Evolutionary conservation across 2,113 vertebrate genomes (phyloP).

Genomic region (Stegastes partitus): DNA sequence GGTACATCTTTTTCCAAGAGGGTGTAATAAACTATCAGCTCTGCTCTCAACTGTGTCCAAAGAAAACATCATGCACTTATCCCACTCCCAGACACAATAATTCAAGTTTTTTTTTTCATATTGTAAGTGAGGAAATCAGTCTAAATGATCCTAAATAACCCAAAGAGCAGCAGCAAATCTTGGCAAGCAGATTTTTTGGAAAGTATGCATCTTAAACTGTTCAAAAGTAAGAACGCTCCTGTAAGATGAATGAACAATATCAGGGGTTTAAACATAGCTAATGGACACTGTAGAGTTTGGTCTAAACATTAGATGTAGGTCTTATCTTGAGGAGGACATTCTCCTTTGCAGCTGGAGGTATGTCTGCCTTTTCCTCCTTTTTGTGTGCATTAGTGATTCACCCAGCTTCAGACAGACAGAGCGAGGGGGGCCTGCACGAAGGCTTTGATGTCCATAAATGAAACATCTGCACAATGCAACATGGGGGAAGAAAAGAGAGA

Average conservation of each 20-base stretch:
- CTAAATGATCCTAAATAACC: slow-evolving; percentile 29
- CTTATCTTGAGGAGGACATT: slow-evolving; percentile 30
- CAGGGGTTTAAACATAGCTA: slow-evolving; percentile 11
- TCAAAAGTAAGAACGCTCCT: slow-evolving; percentile 5
- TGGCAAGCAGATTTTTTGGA: background rate
- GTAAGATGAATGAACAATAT: slow-evolving; percentile 21
- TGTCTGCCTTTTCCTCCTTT: slow-evolving; percentile 17
- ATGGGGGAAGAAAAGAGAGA: background rate
- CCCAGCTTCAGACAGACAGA: slow-evolving; percentile 19
- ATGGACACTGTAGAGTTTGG: slow-evolving; percentile 19
- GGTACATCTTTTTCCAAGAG: background rate
- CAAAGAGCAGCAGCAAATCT: slow-evolving; percentile 21
- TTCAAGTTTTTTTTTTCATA: slow-evolving; percentile 28
- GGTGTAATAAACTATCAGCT: slow-evolving; percentile 28
- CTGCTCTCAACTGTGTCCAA: slow-evolving; percentile 39
- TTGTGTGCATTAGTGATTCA: slow-evolving; percentile 35
- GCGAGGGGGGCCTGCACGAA: background rate
- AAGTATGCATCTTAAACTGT: background rate
- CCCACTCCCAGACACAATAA: slow-evolving; percentile 6
- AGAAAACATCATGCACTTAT: slow-evolving; percentile 26
- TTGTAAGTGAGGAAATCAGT: slow-evolving; percentile 15
- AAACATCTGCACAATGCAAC: slow-evolving; percentile 63
- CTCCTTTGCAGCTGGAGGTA: slow-evolving; percentile 10
- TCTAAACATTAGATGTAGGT: slow-evolving; percentile 43
- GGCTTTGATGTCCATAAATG: slow-evolving; percentile 60